These are phyloP conservation scores for Pheosia tremula DNA, from an alignment of 2,888 invertebrate genomes.

Conservation along the genomic window DNA sequence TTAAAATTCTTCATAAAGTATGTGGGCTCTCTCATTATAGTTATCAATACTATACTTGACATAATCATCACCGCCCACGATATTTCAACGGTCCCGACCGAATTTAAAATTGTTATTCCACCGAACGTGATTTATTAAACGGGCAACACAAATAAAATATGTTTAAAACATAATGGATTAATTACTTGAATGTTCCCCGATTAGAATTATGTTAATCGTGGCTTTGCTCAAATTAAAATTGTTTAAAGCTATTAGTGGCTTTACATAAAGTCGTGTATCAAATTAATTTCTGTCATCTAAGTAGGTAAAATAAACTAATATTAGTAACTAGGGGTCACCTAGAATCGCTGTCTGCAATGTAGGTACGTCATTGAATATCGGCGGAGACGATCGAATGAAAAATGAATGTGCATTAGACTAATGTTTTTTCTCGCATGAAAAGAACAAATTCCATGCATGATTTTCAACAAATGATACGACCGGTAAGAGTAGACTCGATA, in stretches of 20 bases:
- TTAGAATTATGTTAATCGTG: constrained; percentile 7
- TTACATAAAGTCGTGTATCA: constrained; percentile 3
- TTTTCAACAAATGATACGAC: constrained; percentile 66
- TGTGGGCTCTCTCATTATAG: constrained; percentile 36
- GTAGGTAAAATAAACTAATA: not conserved
- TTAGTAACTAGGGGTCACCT: constrained; percentile 2
- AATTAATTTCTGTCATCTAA: constrained; percentile 6
- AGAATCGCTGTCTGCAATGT: not conserved
- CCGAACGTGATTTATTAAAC: constrained; percentile 29
- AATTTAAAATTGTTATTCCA: constrained; percentile 30
- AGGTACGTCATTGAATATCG: not conserved
- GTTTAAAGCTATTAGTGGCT: constrained; percentile 5
- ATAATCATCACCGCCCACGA: constrained; percentile 39
- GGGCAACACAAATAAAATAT: constrained; percentile 13
- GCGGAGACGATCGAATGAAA: constrained; percentile 23
- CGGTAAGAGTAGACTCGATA: constrained; percentile 60
- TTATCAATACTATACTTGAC: constrained; percentile 40
- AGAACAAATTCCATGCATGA: constrained; percentile 46
- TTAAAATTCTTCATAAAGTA: constrained; percentile 25
- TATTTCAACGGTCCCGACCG: constrained; percentile 31
- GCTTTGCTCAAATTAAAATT: constrained; percentile 3
- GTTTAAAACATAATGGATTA: constrained; percentile 5
- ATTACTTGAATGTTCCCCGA: constrained; percentile 5
- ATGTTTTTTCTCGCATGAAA: constrained; percentile 28
- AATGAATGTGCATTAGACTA: constrained; percentile 20